Conservation (phyloP, 2,797 vertebrate species). For the Pangasius mekongensis region DNA sequence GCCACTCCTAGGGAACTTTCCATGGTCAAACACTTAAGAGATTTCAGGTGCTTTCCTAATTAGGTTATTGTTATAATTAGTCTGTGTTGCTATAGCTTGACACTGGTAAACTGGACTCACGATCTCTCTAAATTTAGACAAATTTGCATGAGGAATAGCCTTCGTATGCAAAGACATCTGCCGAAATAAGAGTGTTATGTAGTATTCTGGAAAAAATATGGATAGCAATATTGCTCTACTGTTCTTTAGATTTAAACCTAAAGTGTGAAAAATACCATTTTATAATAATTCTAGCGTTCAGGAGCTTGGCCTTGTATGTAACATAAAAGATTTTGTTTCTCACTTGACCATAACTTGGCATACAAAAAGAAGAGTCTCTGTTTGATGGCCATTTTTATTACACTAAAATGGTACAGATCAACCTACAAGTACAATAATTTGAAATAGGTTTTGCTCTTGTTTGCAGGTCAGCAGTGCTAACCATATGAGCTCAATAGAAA, state of each 20-base stretch:
- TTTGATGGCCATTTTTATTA: constrained; percentile 16
- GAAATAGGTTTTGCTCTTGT: not conserved
- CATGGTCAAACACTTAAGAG: not conserved
- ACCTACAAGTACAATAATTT: not conserved
- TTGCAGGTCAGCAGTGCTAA: not conserved
- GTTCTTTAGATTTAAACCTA: not conserved
- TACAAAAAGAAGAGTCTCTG: constrained; percentile 5
- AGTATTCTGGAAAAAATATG: not conserved
- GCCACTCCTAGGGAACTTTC: not conserved
- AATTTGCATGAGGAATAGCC: not conserved
- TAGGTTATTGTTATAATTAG: not conserved
- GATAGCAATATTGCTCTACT: not conserved
- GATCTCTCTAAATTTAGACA: not conserved
- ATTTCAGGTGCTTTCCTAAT: not conserved
- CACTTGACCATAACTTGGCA: not conserved
- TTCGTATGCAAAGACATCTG: not conserved
- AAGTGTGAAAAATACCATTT: not conserved
- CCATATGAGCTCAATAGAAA: not conserved
- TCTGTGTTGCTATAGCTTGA: not conserved
- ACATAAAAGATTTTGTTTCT: no score
- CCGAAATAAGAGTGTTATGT: not conserved
- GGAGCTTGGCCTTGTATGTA: not conserved
- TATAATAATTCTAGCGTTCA: not conserved
- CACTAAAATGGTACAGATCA: constrained; percentile 1
- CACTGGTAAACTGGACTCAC: not conserved